Evolutionary conservation across 2,113 vertebrate species (phyloP), one percentile per base, ranked within the genome.

Genomic region (Sebastes fasciatus): DNA sequence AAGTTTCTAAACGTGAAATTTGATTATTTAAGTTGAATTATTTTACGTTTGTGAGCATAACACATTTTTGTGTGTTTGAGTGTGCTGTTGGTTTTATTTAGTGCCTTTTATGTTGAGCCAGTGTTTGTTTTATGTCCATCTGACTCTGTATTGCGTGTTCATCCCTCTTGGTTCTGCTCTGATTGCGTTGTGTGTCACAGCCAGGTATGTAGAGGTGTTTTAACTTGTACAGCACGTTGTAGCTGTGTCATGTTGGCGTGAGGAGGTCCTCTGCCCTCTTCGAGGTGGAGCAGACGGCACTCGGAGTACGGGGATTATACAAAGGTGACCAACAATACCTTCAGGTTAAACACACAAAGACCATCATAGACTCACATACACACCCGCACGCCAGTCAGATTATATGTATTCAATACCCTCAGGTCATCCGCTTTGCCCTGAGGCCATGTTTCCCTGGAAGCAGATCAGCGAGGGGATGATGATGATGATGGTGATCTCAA

Each of bases 291-390:
- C 82, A 79, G 73, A 89, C 21, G 48, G 62, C 66, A 64, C 26
- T 45, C 1, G 6, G 61, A 84, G 64, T 8, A 16, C 19, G 16
- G 2, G 49, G 85, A 86, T 91, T 91, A 82, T 45, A 57, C 62
- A 58, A 81, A 82, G 86, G 79, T 90, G 67, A 73, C 61, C 77
- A 80, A 57, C 63, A 77, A 88, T 84, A 68, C 82, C 76, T 51
- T 90, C 61, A 79, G 83, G 73, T 86, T 55, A 82, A 79, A 79
- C 60, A 71, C 86, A 74, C 71, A 62, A 9, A 7, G 14, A 21
- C 65, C 64, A 51, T 58, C 45, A 34, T 6, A 51, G 68, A 40
- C 72, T 14, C 79, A 75, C 63, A 77, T 12, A 63, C 52, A 75
- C 58, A 70, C 62, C 19, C 21, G 40, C 42, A 49, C 62, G 10